Percentiles rank a stretch among this genome's conserved stretches.
These are phyloP conservation scores for Coranthus polyacanthus DNA, from an alignment of 2,797 vertebrate species.

Conservation along the genomic window DNA sequence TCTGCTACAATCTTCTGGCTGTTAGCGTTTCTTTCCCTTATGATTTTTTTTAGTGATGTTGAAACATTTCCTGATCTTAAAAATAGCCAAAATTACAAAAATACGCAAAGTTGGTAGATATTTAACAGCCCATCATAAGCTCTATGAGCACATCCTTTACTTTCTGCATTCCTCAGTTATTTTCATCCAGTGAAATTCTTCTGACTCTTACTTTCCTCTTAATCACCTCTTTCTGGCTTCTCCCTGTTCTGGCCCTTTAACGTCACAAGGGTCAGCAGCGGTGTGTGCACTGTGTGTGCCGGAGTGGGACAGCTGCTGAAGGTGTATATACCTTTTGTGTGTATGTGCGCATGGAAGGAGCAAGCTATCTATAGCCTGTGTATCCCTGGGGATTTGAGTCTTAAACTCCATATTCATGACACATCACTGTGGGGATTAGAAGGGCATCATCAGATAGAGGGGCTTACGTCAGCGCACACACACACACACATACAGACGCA, in stretches of 20 bases:
- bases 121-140: slow-evolving; percentile 31
- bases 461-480: slow-evolving; percentile 76
- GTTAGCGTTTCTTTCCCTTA: neutral
- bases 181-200: slow-evolving; percentile 40
- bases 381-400: slow-evolving; percentile 85
- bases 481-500: slow-evolving; percentile 30
- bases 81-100: slow-evolving; percentile 16
- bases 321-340: slow-evolving; percentile 42
- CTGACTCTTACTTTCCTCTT: slow-evolving; percentile 56
- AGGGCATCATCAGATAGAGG: slow-evolving; percentile 83
- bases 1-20: neutral
- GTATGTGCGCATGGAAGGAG: slow-evolving; percentile 53
- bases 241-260: slow-evolving; percentile 42
- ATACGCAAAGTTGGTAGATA: neutral
- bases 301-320: slow-evolving; percentile 43
- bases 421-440: slow-evolving; percentile 90
- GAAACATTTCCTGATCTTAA: neutral
- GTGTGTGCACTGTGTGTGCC: slow-evolving; percentile 46
- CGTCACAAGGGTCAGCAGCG: slow-evolving; percentile 62
- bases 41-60: neutral
- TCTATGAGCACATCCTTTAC: slow-evolving; percentile 18
- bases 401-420: slow-evolving; percentile 90
- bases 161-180: slow-evolving; percentile 45
- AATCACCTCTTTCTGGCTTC: slow-evolving; percentile 57
- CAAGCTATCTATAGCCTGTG: slow-evolving; percentile 85